Conservation (phyloP, 2,888 invertebrate genomes). For the Luffia ferchaultella region DNA sequence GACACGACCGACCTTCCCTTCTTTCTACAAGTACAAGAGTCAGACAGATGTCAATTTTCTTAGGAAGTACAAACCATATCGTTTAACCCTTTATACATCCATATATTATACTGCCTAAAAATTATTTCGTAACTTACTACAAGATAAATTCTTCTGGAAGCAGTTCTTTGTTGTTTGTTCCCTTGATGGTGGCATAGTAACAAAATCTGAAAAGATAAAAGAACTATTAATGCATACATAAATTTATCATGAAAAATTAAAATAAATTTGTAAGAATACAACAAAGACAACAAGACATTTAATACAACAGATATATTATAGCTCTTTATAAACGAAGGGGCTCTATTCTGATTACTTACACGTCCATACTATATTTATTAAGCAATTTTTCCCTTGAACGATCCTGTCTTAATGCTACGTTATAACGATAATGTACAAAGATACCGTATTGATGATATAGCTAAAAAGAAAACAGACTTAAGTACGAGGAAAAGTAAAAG, state of each 20-base stretch:
- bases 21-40: too few relatives aligned
- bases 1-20: too few relatives aligned
- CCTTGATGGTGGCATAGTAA: conserved; percentile 36
- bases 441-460: conserved; percentile 49
- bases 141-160: conserved; percentile 29
- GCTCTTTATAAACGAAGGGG: neutral
- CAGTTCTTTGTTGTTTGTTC: conserved; percentile 29
- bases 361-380: conserved; percentile 38
- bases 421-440: conserved; percentile 51
- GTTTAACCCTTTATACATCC: neutral
- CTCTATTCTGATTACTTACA: conserved; percentile 4
- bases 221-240: conserved; percentile 4
- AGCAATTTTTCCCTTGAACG: conserved; percentile 59
- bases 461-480: conserved; percentile 22
- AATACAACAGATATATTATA: too few relatives aligned
- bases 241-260: too few relatives aligned
- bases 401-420: conserved; percentile 48
- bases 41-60: too few relatives aligned
- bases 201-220: conserved; percentile 31
- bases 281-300: too few relatives aligned
- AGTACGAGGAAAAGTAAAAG: conserved; percentile 5
- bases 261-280: too few relatives aligned
- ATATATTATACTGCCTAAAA: neutral
- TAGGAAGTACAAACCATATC: too few relatives aligned
- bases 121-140: conserved; percentile 32